Base-by-base conservation (phyloP, 2,888 invertebrate genomes). In the Dendrolimus houi region DNA sequence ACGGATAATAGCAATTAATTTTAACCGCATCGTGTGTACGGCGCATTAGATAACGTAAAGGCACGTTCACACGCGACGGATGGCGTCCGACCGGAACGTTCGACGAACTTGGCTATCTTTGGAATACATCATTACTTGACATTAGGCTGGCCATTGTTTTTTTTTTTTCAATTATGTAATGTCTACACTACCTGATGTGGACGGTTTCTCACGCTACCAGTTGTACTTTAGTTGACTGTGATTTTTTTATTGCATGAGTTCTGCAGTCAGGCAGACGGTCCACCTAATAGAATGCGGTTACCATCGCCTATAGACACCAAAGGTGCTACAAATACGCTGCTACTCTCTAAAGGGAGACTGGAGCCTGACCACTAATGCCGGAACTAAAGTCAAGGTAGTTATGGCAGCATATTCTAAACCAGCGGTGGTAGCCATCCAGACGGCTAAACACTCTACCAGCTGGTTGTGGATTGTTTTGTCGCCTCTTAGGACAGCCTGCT, bases 41-140 rank as follows among this genome's bases (percentile, higher is more conserved):
- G 47, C 2, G 47, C 47, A 47, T 47, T 47, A 47, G 47, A 47
- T 47, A 47, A 47, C 9, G 47, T 58, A 58, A 60, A 58, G 57
- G 57, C 55, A 52, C 14, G 54, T 60, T 61, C 64, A 61, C 64
- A 64, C 62, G 63, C 62, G 58, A 60, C 54, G 58, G 55, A 14
- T 56, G 54, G 53, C 52, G 41, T 47, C 58, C 8, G 40, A 53
- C 54, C 55, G 61, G 60, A 60, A 58, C 60, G 64, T 60, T 60
- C 56, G 56, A 56, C 62, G 62, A 62, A 62, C 62, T 56, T 14
- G 56, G 12, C 47, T 47, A 47, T 47, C 47, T 47, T 47, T 9
- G 47, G 47, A 47, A 47, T 47, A 47, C 47, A 47, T 47, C 47
- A 12, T 47, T 47, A 47, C 47, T 47, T 8, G 47, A 47, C 47